Conservation (phyloP, 1,140 invertebrate species). For the Cydia splendana region DNA sequence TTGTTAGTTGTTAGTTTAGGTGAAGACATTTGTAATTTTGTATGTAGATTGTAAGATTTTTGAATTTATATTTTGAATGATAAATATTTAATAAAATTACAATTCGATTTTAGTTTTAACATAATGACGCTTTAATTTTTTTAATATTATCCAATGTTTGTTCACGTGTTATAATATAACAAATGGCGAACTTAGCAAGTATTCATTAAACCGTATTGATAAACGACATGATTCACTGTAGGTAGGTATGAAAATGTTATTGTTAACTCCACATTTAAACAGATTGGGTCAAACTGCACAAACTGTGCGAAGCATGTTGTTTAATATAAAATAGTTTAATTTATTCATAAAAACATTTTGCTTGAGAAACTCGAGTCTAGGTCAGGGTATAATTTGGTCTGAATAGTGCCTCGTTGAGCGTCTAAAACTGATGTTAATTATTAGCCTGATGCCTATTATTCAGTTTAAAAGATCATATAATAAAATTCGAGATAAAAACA, state of each 20-base stretch:
- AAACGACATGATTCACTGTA: constrained; percentile 18
- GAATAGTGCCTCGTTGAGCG: not conserved
- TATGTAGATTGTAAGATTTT: too few species aligned
- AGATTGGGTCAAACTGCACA: not conserved
- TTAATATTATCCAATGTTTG: constrained; percentile 21
- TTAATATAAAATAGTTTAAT: not conserved
- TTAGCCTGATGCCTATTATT: too few species aligned
- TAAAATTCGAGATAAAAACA: too few species aligned
- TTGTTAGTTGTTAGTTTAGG: too few species aligned
- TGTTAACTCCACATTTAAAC: not conserved
- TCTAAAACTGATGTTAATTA: not conserved
- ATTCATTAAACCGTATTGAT: constrained; percentile 28
- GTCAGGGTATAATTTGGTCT: not conserved
- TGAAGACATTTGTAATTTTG: too few species aligned
- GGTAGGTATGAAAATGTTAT: constrained; percentile 14
- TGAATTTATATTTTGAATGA: too few species aligned
- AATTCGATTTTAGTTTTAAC: not conserved
- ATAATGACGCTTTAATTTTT: not conserved
- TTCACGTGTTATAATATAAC: constrained; percentile 13
- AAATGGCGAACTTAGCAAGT: constrained; percentile 3
- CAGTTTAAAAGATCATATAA: too few species aligned
- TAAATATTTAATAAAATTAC: too few species aligned
- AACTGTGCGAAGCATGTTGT: not conserved
- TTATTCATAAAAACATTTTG: not conserved
- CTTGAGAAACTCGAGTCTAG: not conserved